A percentile compares a stretch with the other conserved stretches of the same genome.
These are phyloP conservation scores for Caligus rogercresseyi DNA, from an alignment of 1,140 invertebrate species.

Conservation along the genomic window DNA sequence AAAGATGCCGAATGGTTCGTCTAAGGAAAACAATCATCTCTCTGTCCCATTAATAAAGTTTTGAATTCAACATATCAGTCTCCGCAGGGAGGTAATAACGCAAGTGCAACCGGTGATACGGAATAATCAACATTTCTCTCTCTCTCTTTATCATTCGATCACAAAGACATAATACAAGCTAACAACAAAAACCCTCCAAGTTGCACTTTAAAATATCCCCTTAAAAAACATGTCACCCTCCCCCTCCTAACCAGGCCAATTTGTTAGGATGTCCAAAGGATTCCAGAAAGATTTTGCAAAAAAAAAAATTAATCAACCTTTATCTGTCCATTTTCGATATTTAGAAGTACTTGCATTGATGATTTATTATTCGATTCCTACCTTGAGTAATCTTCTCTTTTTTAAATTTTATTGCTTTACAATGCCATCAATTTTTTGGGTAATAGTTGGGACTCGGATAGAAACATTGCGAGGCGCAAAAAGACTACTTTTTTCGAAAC, in stretches of 20 bases:
- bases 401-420: no score
- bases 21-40: not conserved
- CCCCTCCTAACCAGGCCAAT: no score
- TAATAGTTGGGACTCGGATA: no score
- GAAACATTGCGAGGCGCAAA: no score
- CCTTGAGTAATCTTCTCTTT: no score
- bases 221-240: not conserved
- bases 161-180: no score
- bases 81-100: conserved; percentile 1
- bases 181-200: not conserved
- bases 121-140: not conserved
- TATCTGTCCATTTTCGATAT: not conserved
- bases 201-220: not conserved
- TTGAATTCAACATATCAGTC: not conserved
- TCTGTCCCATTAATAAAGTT: not conserved
- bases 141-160: no score
- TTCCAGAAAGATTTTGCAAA: not conserved
- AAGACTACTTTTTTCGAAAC: no score
- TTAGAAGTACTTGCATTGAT: no score
- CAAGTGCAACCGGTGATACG: not conserved
- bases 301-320: not conserved
- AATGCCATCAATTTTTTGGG: no score
- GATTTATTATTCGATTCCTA: no score
- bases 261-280: no score
- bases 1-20: conserved; percentile 10